Conservation (phyloP, 2,888 invertebrate species). For the Alviniconcha strummeri region DNA sequence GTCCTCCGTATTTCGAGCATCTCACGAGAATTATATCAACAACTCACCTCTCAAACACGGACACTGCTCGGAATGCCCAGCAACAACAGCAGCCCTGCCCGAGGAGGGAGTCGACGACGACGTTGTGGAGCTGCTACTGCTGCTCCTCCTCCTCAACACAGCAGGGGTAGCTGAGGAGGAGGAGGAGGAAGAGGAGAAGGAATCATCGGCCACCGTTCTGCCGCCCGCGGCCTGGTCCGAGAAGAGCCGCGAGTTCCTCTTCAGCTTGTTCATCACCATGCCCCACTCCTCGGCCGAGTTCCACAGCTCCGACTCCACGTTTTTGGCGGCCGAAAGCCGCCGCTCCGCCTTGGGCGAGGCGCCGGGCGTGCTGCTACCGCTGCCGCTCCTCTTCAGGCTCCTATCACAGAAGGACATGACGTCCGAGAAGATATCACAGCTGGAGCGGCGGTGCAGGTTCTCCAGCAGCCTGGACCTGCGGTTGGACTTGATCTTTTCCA, state of each 20-base stretch:
- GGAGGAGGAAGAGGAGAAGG: neutral
- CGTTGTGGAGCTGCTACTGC: no score
- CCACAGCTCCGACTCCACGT: conserved; percentile 46
- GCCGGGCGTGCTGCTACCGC: conserved; percentile 33
- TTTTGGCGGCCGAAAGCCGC: conserved; percentile 28
- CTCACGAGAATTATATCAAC: no score
- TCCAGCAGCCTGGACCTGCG: conserved; percentile 54
- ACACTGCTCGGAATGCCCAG: neutral
- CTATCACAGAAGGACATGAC: conserved; percentile 65
- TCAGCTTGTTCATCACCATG: conserved; percentile 60
- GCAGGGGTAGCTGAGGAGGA: neutral
- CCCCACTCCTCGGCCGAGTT: conserved; percentile 65
- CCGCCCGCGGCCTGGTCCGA: conserved; percentile 13
- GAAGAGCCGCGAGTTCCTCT: conserved; percentile 48
- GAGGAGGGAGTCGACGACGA: neutral
- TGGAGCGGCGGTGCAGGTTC: conserved; percentile 57
- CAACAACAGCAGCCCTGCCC: no score
- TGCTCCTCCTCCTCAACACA: neutral
- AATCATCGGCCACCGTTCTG: neutral
- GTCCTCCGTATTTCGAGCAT: no score
- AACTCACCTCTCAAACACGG: conserved; percentile 22
- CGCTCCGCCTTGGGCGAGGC: conserved; percentile 24
- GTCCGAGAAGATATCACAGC: conserved; percentile 65
- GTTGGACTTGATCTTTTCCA: conserved; percentile 60
- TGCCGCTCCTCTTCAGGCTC: conserved; percentile 38